These are phyloP conservation scores for Acomys russatus DNA, from an alignment of 2,797 vertebrate genomes.

Conservation along the genomic window DNA sequence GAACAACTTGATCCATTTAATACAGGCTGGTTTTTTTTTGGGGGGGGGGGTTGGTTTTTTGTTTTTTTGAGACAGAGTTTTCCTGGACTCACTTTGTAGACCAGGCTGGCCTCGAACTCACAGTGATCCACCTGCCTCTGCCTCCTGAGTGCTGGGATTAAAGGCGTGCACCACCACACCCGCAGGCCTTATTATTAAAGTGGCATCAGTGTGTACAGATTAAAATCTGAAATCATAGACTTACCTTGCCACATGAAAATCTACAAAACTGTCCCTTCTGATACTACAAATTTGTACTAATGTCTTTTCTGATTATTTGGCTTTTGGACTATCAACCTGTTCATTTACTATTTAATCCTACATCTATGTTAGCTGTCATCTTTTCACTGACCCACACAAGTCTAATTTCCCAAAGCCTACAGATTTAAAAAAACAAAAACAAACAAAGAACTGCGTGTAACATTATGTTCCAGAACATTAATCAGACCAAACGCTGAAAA, in stretches of 20 bases:
- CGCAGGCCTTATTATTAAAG: slow-evolving; percentile 2
- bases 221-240: slow-evolving; percentile 17
- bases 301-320: background rate
- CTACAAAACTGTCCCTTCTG: background rate
- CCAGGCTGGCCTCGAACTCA: no score
- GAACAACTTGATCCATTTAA: background rate
- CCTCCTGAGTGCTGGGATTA: no score
- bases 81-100: no score
- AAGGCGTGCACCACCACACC: no score
- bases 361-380: background rate
- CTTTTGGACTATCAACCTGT: background rate
- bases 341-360: background rate
- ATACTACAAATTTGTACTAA: background rate
- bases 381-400: background rate
- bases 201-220: background rate
- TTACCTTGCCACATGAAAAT: slow-evolving; percentile 32
- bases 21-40: background rate
- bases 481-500: slow-evolving; percentile 12
- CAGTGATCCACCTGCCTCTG: no score
- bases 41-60: no score
- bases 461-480: background rate
- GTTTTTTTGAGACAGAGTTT: no score
- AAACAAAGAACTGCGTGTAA: background rate
- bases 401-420: slow-evolving; percentile 23
- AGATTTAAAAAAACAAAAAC: background rate